These are phyloP conservation scores for Eonycteris spelaea DNA, from an alignment of 2,113 vertebrate genomes.

Conservation along the genomic window DNA sequence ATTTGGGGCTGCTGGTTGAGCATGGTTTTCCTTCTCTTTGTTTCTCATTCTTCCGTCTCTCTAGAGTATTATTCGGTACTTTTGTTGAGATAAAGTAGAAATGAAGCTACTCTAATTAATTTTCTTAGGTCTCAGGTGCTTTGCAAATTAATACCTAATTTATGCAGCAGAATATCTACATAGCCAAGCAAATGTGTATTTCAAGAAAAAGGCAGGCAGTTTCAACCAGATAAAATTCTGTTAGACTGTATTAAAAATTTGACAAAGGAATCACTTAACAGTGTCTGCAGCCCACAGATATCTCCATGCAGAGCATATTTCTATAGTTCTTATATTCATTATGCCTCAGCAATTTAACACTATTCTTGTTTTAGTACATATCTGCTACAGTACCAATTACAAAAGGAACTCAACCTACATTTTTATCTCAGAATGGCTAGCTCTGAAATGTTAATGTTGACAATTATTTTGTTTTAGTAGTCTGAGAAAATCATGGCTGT, in stretches of 20 bases:
- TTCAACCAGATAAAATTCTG: background rate
- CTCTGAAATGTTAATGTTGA: background rate
- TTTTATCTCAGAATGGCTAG: background rate
- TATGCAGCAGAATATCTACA: background rate
- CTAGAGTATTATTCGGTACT: background rate
- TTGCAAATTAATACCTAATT: constrained; percentile 40
- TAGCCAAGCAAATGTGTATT: background rate
- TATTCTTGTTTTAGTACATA: background rate
- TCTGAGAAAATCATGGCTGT: background rate
- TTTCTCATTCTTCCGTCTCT: background rate
- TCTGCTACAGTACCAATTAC: background rate
- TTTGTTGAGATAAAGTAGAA: constrained; percentile 30
- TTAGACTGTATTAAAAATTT: background rate
- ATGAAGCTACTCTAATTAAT: constrained; percentile 5
- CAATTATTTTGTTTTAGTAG: background rate
- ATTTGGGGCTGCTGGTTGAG: background rate
- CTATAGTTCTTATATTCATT: background rate
- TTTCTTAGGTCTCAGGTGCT: background rate
- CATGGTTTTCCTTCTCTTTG: background rate
- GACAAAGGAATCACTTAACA: background rate
- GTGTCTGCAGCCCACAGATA: background rate
- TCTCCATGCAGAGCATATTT: background rate
- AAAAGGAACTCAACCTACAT: background rate
- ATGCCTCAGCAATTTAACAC: background rate
- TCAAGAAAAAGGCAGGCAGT: background rate